Conservation (phyloP, 2,888 invertebrate genomes). For the Volucella inflata region DNA sequence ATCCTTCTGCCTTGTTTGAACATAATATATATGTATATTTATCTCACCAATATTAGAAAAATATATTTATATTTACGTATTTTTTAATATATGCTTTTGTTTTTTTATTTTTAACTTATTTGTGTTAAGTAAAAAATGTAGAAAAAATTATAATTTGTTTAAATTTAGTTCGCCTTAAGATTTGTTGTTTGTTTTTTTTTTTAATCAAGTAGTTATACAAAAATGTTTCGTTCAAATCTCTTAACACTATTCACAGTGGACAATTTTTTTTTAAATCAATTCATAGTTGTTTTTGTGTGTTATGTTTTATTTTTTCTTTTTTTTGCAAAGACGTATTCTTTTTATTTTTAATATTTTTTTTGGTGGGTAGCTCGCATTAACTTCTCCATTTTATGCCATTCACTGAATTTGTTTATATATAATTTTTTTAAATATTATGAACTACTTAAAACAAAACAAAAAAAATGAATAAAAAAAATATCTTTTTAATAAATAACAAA, state of each 20-base stretch:
- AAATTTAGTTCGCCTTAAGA: constrained; percentile 68
- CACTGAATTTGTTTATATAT: constrained; percentile 66
- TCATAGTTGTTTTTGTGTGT: constrained; percentile 47
- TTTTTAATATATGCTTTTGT: constrained; percentile 54
- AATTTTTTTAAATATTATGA: background rate
- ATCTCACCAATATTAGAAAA: constrained; percentile 72
- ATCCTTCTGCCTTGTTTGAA: constrained; percentile 51
- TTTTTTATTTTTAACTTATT: constrained; percentile 50
- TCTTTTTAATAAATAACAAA: constrained; percentile 61
- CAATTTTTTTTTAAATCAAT: constrained; percentile 61
- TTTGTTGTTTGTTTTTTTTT: constrained; percentile 57
- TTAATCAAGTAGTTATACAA: constrained; percentile 58
- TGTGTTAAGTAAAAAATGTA: constrained; percentile 73
- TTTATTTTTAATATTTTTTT: constrained; percentile 66
- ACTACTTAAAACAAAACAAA: constrained; percentile 24
- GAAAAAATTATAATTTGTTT: constrained; percentile 67
- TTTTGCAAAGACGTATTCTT: constrained; percentile 71
- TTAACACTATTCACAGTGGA: constrained; percentile 76
- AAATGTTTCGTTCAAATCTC: constrained; percentile 67
- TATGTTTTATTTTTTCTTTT: constrained; percentile 44
- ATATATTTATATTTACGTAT: constrained; percentile 72
- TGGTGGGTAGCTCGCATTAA: constrained; percentile 77
- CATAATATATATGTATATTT: constrained; percentile 59
- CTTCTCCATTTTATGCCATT: constrained; percentile 75
- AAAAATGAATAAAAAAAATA: constrained; percentile 48